Conservation (phyloP, 2,113 vertebrate genomes). For the Centropus unirufus region DNA sequence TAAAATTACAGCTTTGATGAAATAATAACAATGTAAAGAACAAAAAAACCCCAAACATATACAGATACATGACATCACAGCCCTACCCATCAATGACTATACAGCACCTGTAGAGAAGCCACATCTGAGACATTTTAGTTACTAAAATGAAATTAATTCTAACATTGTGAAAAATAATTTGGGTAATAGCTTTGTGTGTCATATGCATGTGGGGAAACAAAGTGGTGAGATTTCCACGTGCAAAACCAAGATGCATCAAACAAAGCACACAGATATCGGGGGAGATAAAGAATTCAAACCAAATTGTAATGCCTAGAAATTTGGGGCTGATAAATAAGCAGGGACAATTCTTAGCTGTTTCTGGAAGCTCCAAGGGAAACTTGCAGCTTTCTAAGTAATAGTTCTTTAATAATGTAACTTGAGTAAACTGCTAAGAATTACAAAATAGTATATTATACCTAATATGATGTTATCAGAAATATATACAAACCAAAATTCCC, state of each 20-base stretch:
- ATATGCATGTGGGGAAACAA: not conserved
- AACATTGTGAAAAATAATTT: not conserved
- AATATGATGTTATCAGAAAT: not conserved
- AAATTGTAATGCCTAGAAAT: not conserved
- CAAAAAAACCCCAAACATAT: too few relatives aligned
- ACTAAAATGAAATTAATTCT: not conserved
- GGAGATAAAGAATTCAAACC: not conserved
- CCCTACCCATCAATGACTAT: too few relatives aligned
- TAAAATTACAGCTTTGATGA: too few relatives aligned
- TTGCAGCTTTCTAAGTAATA: not conserved
- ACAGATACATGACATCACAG: too few relatives aligned
- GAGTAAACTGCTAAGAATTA: not conserved
- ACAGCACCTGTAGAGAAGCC: too few relatives aligned
- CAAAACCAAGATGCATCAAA: not conserved
- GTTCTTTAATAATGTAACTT: not conserved
- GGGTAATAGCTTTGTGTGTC: not conserved
- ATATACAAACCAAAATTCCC: not conserved
- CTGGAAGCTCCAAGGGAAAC: not conserved
- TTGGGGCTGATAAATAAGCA: not conserved
- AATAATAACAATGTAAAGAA: too few relatives aligned
- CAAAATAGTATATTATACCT: not conserved
- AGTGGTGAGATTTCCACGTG: not conserved
- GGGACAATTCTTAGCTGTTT: not conserved
- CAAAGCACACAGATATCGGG: not conserved
- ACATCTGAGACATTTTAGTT: not conserved